Conservation (phyloP, 2,113 vertebrate genomes). For the Prunella himalayana region DNA sequence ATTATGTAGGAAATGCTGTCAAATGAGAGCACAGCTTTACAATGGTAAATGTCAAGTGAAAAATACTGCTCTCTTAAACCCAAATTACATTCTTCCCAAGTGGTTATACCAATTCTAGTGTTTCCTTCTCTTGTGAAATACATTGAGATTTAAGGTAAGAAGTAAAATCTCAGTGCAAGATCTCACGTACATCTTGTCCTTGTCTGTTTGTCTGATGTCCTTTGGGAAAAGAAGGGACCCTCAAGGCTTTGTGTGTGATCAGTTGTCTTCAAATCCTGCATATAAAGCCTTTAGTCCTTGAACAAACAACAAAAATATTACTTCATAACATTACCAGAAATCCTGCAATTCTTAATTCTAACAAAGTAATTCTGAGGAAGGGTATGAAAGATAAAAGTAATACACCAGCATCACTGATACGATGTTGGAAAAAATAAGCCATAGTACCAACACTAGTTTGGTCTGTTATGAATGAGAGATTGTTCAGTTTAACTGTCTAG, state of each 20-base stretch:
- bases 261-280: not conserved
- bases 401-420: not conserved
- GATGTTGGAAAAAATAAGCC: not conserved
- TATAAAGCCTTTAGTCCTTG: not conserved
- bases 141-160: not conserved
- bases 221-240: not conserved
- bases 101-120: not conserved
- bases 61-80: not conserved
- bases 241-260: not conserved
- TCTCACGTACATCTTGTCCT: not conserved
- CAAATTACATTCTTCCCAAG: not conserved
- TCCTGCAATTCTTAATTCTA: not conserved
- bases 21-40: not conserved
- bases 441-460: not conserved
- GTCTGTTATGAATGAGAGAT: not conserved
- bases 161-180: not conserved
- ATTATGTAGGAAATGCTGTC: not conserved
- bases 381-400: not conserved
- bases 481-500: not conserved
- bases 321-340: not conserved
- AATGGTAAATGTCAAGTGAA: not conserved
- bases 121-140: not conserved
- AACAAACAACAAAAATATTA: not conserved
- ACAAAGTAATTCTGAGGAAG: not conserved
- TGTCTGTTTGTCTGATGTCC: not conserved